phyloP scores from a whole-genome alignment of 2,888 invertebrate species.

The Polydrusus tereticollis region DNA sequence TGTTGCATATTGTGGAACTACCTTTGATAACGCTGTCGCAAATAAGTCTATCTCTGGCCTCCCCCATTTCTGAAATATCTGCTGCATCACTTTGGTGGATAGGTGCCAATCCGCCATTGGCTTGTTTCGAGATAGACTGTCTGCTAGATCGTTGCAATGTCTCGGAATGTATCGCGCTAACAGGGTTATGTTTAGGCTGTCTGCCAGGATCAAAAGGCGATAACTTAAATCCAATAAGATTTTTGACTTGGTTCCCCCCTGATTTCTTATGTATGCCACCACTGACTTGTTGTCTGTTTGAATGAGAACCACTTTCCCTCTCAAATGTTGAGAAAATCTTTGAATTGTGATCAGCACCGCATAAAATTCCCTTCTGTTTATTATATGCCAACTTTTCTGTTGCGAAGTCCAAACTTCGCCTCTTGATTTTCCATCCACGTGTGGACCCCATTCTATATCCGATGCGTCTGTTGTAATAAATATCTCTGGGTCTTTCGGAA shows the following conservation, averaged over 20 bases:
- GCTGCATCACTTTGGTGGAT: constrained; percentile 15
- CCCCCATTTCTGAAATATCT: constrained; percentile 50
- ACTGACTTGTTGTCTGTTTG: constrained; percentile 29
- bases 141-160: constrained; percentile 49
- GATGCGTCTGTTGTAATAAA: constrained; percentile 36
- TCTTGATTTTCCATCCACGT: constrained; percentile 4
- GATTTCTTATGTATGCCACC: constrained; percentile 11
- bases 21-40: constrained; percentile 45
- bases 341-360: constrained; percentile 37
- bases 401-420: constrained; percentile 20
- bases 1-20: constrained; percentile 48
- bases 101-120: constrained; percentile 49
- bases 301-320: constrained; percentile 13
- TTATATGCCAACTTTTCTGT: constrained; percentile 49
- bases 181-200: no score
- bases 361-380: constrained; percentile 47
- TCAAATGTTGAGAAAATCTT: neutral
- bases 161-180: constrained; percentile 44
- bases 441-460: constrained; percentile 18
- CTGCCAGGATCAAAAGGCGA: neutral
- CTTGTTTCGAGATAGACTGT: constrained; percentile 49
- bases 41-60: constrained; percentile 49
- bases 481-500: constrained; percentile 21
- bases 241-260: neutral
- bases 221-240: neutral